These are phyloP conservation scores for Turnix velox DNA, from an alignment of 2,113 vertebrate genomes.

Conservation along the genomic window DNA sequence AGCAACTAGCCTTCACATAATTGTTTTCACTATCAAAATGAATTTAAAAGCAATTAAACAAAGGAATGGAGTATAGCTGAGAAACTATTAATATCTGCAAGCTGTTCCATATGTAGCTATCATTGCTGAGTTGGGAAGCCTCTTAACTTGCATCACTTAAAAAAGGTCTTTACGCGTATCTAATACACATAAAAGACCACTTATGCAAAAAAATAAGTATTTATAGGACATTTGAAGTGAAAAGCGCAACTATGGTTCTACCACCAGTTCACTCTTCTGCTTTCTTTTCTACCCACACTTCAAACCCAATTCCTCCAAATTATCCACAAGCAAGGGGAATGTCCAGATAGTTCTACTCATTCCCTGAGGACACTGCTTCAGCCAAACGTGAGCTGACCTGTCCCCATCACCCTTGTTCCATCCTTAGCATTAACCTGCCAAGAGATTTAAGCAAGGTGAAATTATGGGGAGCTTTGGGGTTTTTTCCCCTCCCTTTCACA, in stretches of 20 bases:
- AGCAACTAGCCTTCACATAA: neutral
- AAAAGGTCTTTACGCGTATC: neutral
- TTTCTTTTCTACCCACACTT: neutral
- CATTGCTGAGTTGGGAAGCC: neutral
- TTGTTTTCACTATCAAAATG: neutral
- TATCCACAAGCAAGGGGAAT: neutral
- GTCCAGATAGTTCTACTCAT: neutral
- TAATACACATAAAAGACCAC: neutral
- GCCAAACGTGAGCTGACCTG: neutral
- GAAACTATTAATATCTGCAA: neutral
- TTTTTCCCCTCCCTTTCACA: neutral
- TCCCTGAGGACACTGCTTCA: neutral
- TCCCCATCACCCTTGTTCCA: neutral
- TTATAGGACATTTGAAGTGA: neutral
- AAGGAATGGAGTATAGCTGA: neutral
- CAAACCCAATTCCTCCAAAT: neutral
- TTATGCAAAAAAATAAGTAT: neutral
- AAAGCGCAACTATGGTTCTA: neutral
- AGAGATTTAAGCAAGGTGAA: neutral
- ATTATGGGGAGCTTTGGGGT: neutral
- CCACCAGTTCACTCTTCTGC: neutral
- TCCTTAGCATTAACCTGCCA: neutral
- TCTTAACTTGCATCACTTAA: neutral
- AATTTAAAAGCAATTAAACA: neutral
- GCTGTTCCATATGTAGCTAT: neutral